phyloP scores from a whole-genome alignment of 2,113 vertebrate genomes.

The Aythya baeri region DNA sequence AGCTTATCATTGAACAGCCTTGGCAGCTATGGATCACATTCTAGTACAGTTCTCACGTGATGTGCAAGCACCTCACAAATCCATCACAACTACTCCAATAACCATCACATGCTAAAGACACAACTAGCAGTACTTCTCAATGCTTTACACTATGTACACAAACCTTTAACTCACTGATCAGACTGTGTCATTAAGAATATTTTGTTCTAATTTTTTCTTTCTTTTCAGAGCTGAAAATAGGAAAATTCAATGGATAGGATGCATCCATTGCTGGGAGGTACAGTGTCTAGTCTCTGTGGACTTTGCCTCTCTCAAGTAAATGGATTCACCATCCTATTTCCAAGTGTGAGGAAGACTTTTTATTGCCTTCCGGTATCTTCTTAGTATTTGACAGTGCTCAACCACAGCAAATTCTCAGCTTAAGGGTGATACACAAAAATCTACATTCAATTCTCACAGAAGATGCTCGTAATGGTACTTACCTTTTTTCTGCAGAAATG shows the following conservation, averaged over 20 bases:
- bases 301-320: background rate
- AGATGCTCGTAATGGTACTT: background rate
- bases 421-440: background rate
- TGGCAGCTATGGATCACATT: background rate
- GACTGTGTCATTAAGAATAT: background rate
- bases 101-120: background rate
- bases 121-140: background rate
- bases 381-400: background rate
- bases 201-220: background rate
- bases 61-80: background rate
- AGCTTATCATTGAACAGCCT: background rate
- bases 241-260: background rate
- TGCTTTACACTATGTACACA: background rate
- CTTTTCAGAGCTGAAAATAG: background rate
- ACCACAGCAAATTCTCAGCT: background rate
- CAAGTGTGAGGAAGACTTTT: background rate
- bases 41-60: background rate
- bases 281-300: background rate
- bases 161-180: background rate
- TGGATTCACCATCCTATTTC: background rate
- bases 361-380: background rate
- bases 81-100: rapidly evolving
- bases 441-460: background rate
- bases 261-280: background rate
- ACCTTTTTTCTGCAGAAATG: background rate